Evolutionary conservation across 1,140 invertebrate species (phyloP).

Genomic region (Drosophila pseudoobscura): DNA sequence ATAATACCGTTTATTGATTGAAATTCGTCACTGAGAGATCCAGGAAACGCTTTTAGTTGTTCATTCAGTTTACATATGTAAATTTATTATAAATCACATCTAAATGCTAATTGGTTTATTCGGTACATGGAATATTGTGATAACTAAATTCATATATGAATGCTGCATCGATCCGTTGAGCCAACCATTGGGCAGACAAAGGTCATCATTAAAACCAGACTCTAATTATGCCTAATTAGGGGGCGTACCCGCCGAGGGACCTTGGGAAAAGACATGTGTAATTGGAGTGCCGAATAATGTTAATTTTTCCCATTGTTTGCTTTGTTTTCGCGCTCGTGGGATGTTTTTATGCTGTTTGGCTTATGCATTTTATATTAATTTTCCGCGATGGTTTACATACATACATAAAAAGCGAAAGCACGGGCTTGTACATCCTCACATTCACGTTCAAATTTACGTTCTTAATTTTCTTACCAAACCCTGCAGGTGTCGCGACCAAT

Average conservation of each 20-base stretch:
- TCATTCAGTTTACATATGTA: not conserved
- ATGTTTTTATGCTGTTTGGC: conserved; percentile 18
- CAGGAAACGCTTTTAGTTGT: conserved; percentile 12
- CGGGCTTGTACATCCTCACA: not conserved
- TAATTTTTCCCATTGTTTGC: conserved; percentile 24
- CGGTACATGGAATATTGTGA: conserved; percentile 9
- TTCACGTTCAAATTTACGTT: not conserved
- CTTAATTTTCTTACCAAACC: conserved; percentile 19
- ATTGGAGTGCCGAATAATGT: conserved; percentile 62
- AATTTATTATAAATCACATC: too few species aligned
- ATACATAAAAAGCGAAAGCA: not conserved
- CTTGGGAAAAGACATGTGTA: conserved; percentile 69
- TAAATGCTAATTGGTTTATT: too few species aligned
- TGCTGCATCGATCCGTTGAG: conserved; percentile 33
- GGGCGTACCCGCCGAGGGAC: conserved; percentile 18
- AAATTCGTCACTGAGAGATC: too few species aligned
- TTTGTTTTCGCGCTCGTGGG: conserved; percentile 4
- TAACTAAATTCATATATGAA: conserved; percentile 28
- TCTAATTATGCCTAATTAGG: conserved; percentile 70
- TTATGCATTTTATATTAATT: conserved; percentile 61
- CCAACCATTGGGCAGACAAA: conserved; percentile 28
- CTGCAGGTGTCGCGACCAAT: conserved; percentile 91
- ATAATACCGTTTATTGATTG: too few species aligned
- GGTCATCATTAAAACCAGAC: conserved; percentile 47
- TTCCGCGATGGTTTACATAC: conserved; percentile 55